These are phyloP conservation scores for Dryobates pubescens DNA, from an alignment of 2,797 vertebrate species.

Conservation along the genomic window DNA sequence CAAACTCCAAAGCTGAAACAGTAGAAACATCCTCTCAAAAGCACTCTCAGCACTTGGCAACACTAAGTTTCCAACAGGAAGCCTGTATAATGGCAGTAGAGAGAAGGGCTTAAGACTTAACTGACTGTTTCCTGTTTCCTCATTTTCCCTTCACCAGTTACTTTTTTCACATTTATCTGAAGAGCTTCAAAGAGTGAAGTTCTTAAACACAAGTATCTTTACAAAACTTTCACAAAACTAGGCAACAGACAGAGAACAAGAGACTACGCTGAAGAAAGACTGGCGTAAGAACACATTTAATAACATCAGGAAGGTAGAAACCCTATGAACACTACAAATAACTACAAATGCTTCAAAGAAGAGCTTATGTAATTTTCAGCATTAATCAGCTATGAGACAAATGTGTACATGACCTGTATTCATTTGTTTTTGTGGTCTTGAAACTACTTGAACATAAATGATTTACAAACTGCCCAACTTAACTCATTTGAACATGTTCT, in stretches of 20 bases:
- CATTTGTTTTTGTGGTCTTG: neutral
- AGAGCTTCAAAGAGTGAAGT: neutral
- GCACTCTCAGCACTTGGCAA: neutral
- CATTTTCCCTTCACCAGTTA: neutral
- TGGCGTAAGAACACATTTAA: neutral
- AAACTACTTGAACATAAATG: neutral
- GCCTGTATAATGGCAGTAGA: neutral
- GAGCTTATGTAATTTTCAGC: neutral
- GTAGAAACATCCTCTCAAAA: neutral
- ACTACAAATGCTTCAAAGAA: neutral
- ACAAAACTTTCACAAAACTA: neutral
- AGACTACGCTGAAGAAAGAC: neutral
- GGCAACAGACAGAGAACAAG: neutral
- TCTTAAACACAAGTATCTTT: neutral
- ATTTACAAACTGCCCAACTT: neutral
- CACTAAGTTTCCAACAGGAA: neutral
- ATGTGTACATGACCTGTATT: accelerated
- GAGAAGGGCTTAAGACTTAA: neutral
- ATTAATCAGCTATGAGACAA: neutral
- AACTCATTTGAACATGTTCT: neutral
- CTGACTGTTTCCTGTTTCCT: neutral
- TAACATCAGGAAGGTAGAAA: neutral
- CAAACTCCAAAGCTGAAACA: neutral
- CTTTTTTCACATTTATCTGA: neutral
- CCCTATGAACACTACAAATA: neutral